These are phyloP conservation scores for Amblyjoppa proteus DNA, from an alignment of 2,888 invertebrate genomes.

Conservation along the genomic window DNA sequence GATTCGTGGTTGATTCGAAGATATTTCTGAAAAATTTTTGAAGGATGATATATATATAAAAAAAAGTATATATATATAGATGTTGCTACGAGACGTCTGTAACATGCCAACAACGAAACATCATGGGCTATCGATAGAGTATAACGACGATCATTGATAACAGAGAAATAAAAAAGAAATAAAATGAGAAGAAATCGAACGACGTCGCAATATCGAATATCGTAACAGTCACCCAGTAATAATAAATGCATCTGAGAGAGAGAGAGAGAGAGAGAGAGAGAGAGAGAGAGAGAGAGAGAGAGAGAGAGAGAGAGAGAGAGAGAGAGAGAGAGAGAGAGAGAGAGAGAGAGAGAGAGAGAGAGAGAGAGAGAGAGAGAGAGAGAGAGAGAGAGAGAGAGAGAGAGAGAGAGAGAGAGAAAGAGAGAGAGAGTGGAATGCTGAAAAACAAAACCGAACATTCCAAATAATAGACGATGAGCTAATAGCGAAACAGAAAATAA, in stretches of 20 bases:
- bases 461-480: slow-evolving; percentile 57
- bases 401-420: no score
- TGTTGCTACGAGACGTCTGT: slow-evolving; percentile 71
- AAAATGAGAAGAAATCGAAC: slow-evolving; percentile 46
- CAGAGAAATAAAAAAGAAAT: slow-evolving; percentile 52
- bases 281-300: no score
- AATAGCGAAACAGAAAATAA: slow-evolving; percentile 53
- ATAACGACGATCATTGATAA: slow-evolving; percentile 66
- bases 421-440: slow-evolving; percentile 26
- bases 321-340: no score
- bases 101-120: slow-evolving; percentile 71
- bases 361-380: not conserved
- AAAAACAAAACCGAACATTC: slow-evolving; percentile 64
- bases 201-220: slow-evolving; percentile 67
- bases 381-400: no score
- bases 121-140: slow-evolving; percentile 63
- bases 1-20: slow-evolving; percentile 45
- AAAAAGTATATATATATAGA: slow-evolving; percentile 46
- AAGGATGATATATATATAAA: slow-evolving; percentile 44
- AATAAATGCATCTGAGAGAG: slow-evolving; percentile 49
- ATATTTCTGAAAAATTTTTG: slow-evolving; percentile 40
- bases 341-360: not conserved
- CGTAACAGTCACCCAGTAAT: slow-evolving; percentile 64
- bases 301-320: no score
- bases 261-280: not conserved